A percentile compares a stretch with the other conserved stretches of the same genome.
phyloP scores from a whole-genome alignment of 2,888 invertebrate genomes.

The Phaonia tiefii region DNA sequence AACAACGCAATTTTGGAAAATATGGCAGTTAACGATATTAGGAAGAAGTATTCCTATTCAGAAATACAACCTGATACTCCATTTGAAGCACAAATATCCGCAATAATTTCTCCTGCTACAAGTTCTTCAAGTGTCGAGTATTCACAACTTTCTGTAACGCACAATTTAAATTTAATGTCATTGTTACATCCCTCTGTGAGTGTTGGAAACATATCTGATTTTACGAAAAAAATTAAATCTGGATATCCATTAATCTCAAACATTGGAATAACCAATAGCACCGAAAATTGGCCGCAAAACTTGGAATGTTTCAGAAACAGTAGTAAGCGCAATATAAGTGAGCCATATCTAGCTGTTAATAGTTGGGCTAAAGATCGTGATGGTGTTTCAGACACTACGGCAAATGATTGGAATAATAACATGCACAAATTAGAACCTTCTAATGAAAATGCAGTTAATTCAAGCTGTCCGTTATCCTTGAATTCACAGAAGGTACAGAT shows the following conservation, averaged over 20 bases:
- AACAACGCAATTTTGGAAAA: slow-evolving; percentile 76
- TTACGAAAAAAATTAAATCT: slow-evolving; percentile 48
- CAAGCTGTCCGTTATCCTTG: slow-evolving; percentile 47
- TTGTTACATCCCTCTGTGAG: slow-evolving; percentile 80
- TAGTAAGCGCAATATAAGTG: slow-evolving; percentile 62
- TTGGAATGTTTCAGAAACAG: slow-evolving; percentile 37
- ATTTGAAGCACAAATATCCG: slow-evolving; percentile 81
- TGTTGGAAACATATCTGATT: background rate
- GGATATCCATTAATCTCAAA: slow-evolving; percentile 44
- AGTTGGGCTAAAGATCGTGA: slow-evolving; percentile 78
- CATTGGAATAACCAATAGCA: slow-evolving; percentile 41
- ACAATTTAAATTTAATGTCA: slow-evolving; percentile 82
- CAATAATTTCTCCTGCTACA: slow-evolving; percentile 80
- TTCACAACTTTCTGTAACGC: slow-evolving; percentile 82
- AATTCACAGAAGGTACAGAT: slow-evolving; percentile 53
- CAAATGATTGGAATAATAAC: slow-evolving; percentile 74
- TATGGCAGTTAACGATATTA: slow-evolving; percentile 74
- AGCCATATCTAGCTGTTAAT: slow-evolving; percentile 75
- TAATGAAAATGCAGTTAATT: slow-evolving; percentile 27
- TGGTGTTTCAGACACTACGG: too few species aligned
- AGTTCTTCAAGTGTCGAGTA: slow-evolving; percentile 80
- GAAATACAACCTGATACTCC: slow-evolving; percentile 80
- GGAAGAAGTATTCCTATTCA: slow-evolving; percentile 71
- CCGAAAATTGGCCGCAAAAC: slow-evolving; percentile 31
- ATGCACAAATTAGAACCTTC: slow-evolving; percentile 65